phyloP scores from a whole-genome alignment of 2,888 invertebrate genomes.

The Campopleginae sp. region DNA sequence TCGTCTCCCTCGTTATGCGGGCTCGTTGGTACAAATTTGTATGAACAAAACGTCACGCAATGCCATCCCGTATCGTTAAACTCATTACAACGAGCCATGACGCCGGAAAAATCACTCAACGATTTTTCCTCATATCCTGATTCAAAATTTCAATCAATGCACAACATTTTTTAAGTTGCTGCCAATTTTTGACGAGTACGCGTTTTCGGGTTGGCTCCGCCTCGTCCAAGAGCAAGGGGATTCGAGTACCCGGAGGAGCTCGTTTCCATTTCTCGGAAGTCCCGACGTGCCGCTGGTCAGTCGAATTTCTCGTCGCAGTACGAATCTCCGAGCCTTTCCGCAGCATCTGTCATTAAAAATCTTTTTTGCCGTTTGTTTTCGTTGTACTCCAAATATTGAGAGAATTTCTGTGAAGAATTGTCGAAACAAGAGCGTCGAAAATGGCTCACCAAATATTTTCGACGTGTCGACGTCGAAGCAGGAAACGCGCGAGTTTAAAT shows the following conservation, averaged over 20 bases:
- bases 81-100: neutral
- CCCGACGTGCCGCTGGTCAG: neutral
- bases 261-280: constrained; percentile 36
- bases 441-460: too few relatives aligned
- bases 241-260: neutral
- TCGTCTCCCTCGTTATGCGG: constrained; percentile 56
- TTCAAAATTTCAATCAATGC: neutral
- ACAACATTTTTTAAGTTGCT: neutral
- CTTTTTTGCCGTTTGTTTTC: constrained; percentile 6
- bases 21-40: constrained; percentile 59
- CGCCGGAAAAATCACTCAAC: constrained; percentile 31
- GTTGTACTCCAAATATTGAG: constrained; percentile 5
- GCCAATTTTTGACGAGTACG: too few relatives aligned
- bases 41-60: constrained; percentile 42
- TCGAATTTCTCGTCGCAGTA: neutral
- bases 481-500: neutral
- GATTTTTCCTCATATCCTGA: constrained; percentile 27
- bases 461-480: neutral
- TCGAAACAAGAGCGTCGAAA: neutral
- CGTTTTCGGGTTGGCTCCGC: neutral
- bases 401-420: neutral
- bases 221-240: neutral
- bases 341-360: constrained; percentile 61
- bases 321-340: constrained; percentile 4
- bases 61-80: neutral